Evolutionary conservation across 2,797 vertebrate genomes (phyloP), one percentile per base, ranked within the genome.

Genomic region (Syngnathus acus): DNA sequence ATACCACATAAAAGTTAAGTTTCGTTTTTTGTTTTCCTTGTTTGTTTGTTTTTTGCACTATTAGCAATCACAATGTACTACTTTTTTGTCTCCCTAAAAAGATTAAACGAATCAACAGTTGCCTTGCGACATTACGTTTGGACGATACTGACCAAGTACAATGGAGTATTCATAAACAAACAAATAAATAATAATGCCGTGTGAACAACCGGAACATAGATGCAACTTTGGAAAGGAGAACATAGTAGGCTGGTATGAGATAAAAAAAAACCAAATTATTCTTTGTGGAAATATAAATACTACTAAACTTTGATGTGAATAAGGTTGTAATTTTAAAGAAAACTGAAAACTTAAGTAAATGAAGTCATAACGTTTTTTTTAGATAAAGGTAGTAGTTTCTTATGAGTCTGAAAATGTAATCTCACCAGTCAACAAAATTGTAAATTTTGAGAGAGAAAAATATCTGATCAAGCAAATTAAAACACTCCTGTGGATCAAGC

Each of bases 1-100:
- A 0, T 89, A 86, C 72, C 82, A 80, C 61, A 73, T 72, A 48
- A 82, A 69, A 88, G 87, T 87, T 89, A 81, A 13, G 51, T 1
- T 11, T 13, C 1, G 19, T 6, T 51, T 51, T n/a, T 51, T 21
- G 19, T 51, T 19, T 19, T 43, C 42, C 2, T 43, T 84, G 79
- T 43, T 45, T 65, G 19, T 23, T 50, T 6, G 21, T 70, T 32
- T 16, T 13, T 38, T 54, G 17, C 23, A 9, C 21, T 16, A 17
- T 62, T 37, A 59, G 47, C 59, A 43, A 6, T 73, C 16, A 45
- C 59, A 40, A 50, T 50, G 19, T 11, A n/a, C 6, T 50, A 50
- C 47, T 3, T 10, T 51, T 51, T 51, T 9, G 13, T 51, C 47
- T n/a, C 17, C 6, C 47, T 17, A 50, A 26, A 26, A 26, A 19